Evolutionary conservation across 2,113 vertebrate genomes (phyloP).

Genomic region (Rutilus rutilus): DNA sequence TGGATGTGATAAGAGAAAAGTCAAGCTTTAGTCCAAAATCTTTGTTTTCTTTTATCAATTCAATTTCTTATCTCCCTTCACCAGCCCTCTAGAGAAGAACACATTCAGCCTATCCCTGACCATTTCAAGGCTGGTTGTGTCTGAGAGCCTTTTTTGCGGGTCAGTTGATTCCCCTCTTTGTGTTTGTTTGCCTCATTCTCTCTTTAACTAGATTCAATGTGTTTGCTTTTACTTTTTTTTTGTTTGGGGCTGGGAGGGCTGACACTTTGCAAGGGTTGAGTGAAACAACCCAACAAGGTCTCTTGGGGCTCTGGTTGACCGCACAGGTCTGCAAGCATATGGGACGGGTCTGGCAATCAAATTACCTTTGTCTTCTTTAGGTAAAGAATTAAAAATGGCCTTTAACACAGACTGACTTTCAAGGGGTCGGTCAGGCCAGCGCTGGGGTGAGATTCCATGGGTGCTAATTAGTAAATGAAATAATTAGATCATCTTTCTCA

Average conservation of each 20-base stretch:
- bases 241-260: conserved; percentile 24
- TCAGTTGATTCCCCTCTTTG: conserved; percentile 57
- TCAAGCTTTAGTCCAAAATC: conserved; percentile 30
- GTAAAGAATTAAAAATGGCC: conserved; percentile 49
- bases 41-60: conserved; percentile 44
- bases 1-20: conserved; percentile 38
- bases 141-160: conserved; percentile 58
- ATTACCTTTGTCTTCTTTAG: conserved; percentile 61
- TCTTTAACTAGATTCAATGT: conserved; percentile 63
- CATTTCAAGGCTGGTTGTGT: conserved; percentile 47
- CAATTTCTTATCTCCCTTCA: conserved; percentile 54
- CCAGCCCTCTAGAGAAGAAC: conserved; percentile 26
- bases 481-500: conserved; percentile 64
- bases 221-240: conserved; percentile 61
- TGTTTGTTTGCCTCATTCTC: conserved; percentile 59
- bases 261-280: conserved; percentile 53
- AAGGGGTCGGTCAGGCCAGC: conserved; percentile 43
- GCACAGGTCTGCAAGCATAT: conserved; percentile 58
- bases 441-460: conserved; percentile 53
- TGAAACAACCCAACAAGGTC: conserved; percentile 47
- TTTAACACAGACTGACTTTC: conserved; percentile 49
- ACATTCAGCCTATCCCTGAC: conserved; percentile 29
- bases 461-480: conserved; percentile 68
- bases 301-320: conserved; percentile 49
- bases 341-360: conserved; percentile 60